Evolutionary conservation across 53 echinoderm and acorn worm genomes (phyloP).

Genomic region (Echinometra lucunter): DNA sequence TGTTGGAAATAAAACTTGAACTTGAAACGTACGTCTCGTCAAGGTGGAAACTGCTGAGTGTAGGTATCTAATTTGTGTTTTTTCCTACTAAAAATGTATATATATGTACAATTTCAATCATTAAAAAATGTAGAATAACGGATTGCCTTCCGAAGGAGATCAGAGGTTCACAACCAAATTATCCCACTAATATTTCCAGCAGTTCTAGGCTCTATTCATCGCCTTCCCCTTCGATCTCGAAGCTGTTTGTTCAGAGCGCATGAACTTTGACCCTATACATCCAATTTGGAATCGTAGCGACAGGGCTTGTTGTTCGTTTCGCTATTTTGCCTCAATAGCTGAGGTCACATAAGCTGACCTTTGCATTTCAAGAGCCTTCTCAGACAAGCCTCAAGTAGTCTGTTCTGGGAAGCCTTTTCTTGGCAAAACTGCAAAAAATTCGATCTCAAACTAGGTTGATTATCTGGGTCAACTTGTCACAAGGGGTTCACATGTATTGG

Average conservation of each 20-base stretch:
- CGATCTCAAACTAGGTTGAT: constrained; percentile 22
- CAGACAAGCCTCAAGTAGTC: constrained; percentile 47
- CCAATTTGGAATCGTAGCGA: constrained; percentile 65
- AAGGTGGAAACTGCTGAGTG: too few relatives aligned
- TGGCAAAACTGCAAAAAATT: not conserved
- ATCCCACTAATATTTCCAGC: constrained; percentile 24
- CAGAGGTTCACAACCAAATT: constrained; percentile 22
- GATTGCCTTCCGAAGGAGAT: not conserved
- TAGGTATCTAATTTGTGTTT: too few relatives aligned
- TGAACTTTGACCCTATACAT: constrained; percentile 59
- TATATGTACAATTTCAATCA: not conserved
- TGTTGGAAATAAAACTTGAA: too few relatives aligned
- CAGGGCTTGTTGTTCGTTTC: constrained; percentile 60
- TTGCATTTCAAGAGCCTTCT: constrained; percentile 55
- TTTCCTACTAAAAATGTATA: not conserved
- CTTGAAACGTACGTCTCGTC: too few relatives aligned
- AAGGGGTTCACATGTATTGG: not conserved
- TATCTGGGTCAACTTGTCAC: constrained; percentile 6
- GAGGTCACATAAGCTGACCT: constrained; percentile 63
- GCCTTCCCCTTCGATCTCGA: constrained; percentile 24
- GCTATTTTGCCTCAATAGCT: constrained; percentile 63
- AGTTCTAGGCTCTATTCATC: not conserved
- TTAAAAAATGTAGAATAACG: not conserved
- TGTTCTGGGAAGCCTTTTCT: not conserved
- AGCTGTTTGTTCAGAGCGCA: constrained; percentile 58